A percentile compares a stretch with the other conserved stretches of the same genome.
Evolutionary conservation across 2,797 vertebrate species (phyloP).

Genomic region (Enteromius anoplus): DNA sequence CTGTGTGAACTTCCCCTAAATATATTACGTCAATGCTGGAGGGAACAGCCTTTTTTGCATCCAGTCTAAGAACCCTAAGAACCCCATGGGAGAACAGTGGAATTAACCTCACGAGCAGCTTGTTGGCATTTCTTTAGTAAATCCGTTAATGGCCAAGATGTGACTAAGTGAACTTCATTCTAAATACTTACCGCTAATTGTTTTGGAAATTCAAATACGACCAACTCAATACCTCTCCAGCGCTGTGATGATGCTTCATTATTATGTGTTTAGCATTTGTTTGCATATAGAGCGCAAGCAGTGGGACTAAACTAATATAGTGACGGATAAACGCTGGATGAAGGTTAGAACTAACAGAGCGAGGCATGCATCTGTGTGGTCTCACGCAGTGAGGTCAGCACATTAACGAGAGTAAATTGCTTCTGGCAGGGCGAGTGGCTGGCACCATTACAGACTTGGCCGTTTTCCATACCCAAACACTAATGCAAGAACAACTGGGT

Average conservation of each 20-base stretch:
- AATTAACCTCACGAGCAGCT: constrained; percentile 20
- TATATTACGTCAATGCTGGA: background rate
- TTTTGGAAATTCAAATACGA: background rate
- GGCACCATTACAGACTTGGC: constrained; percentile 24
- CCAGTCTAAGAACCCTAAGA: background rate
- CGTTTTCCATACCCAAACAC: constrained; percentile 6
- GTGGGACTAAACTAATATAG: background rate
- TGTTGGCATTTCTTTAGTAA: constrained; percentile 12
- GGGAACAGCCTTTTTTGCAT: constrained; percentile 8
- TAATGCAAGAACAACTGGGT: constrained; percentile 22
- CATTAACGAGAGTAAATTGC: constrained; percentile 34
- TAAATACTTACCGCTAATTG: background rate
- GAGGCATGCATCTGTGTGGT: background rate
- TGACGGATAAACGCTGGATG: background rate
- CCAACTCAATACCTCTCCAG: background rate
- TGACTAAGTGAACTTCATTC: background rate
- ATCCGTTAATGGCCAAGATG: constrained; percentile 15
- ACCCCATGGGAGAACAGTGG: background rate
- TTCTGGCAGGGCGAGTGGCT: constrained; percentile 33
- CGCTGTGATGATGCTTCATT: background rate
- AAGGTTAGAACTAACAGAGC: background rate
- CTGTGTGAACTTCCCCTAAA: background rate
- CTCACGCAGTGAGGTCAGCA: constrained; percentile 39
- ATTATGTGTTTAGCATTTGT: background rate
- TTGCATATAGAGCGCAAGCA: background rate